phyloP scores from a whole-genome alignment of 2,797 vertebrate genomes.

The Esox lucius region DNA sequence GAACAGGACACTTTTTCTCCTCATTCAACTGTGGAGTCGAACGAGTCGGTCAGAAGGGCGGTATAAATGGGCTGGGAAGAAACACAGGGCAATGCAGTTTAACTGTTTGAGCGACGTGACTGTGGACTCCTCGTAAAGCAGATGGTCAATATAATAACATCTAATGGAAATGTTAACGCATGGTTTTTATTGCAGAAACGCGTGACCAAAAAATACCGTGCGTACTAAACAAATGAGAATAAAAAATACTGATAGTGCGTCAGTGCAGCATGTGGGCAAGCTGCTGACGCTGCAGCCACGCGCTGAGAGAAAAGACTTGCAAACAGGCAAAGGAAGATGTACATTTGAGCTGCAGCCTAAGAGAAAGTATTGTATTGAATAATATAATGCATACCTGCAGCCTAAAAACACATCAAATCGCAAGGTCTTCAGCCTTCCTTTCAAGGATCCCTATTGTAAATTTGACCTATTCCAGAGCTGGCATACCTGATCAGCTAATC shows the following conservation, averaged over 20 bases:
- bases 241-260: slow-evolving; percentile 12
- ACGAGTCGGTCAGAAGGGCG: slow-evolving; percentile 45
- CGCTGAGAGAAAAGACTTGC: neutral
- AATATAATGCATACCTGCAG: neutral
- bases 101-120: slow-evolving; percentile 12
- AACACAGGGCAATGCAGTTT: neutral
- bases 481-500: too few relatives aligned
- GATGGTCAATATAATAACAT: neutral
- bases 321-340: neutral
- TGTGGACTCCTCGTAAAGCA: slow-evolving; percentile 9
- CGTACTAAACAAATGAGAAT: neutral
- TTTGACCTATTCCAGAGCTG: too few relatives aligned
- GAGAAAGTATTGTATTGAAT: neutral
- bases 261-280: slow-evolving; percentile 22
- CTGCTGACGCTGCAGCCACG: slow-evolving; percentile 30
- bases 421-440: too few relatives aligned
- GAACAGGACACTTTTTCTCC: slow-evolving; percentile 67
- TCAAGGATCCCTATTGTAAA: too few relatives aligned
- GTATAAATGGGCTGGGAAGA: slow-evolving; percentile 40
- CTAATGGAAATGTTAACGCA: neutral
- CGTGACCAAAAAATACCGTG: neutral
- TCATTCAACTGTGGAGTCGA: slow-evolving; percentile 45
- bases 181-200: neutral
- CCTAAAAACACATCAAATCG: too few relatives aligned
- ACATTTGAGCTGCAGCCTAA: neutral